phyloP scores from a whole-genome alignment of 1,140 invertebrate species.

The Probaryconus sp. region DNA sequence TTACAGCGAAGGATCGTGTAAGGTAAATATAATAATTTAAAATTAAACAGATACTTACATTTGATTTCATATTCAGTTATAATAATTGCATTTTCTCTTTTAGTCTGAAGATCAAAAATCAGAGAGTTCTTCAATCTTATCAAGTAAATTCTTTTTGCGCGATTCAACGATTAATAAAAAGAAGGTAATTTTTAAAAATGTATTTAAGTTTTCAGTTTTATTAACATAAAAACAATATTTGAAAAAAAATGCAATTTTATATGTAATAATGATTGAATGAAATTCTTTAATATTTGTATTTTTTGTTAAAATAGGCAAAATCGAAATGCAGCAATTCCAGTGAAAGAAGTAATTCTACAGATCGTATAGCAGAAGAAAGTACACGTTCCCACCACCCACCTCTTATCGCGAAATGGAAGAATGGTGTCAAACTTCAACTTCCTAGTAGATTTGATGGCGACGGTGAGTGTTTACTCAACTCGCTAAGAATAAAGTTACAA shows the following conservation, averaged over 20 bases:
- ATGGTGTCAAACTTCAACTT: constrained; percentile 83
- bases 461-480: constrained; percentile 74
- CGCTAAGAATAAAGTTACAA: too few species aligned
- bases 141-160: constrained; percentile 83
- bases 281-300: not conserved
- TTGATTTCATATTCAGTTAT: constrained; percentile 1
- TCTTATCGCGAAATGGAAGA: constrained; percentile 84
- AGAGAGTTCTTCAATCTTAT: constrained; percentile 84
- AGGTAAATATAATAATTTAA: too few species aligned
- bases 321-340: constrained; percentile 70
- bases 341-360: constrained; percentile 70
- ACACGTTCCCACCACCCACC: constrained; percentile 77
- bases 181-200: constrained; percentile 63
- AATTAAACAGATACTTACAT: too few species aligned
- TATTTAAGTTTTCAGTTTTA: not conserved
- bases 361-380: constrained; percentile 70
- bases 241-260: too few species aligned
- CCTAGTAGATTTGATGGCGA: constrained; percentile 83
- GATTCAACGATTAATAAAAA: constrained; percentile 80
- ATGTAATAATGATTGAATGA: too few species aligned
- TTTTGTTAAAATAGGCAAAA: constrained; percentile 60
- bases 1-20: constrained; percentile 79
- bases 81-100: constrained; percentile 70
- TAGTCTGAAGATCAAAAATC: constrained; percentile 87
- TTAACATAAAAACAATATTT: too few species aligned